A percentile compares a stretch with the other conserved stretches of the same genome.
Conservation (phyloP, 2,113 vertebrate species). For the Hemiprocne comata region DNA sequence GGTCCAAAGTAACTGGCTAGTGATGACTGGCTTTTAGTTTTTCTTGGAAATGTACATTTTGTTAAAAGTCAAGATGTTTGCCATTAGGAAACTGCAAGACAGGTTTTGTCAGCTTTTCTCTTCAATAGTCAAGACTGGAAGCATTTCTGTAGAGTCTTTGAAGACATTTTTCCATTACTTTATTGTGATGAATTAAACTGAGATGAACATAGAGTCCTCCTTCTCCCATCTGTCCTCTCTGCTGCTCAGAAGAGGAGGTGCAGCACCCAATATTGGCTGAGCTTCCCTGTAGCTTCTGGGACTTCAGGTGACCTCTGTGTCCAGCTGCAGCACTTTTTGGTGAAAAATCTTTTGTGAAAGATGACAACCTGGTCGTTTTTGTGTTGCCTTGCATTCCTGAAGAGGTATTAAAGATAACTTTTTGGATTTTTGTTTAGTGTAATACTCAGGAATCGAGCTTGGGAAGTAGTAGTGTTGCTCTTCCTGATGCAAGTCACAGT, state of each 20-base stretch:
- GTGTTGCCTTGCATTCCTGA: not conserved
- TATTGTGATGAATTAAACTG: not conserved
- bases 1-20: not conserved
- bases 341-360: not conserved
- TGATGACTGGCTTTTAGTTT: not conserved
- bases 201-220: rapidly evolving
- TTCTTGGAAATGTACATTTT: not conserved
- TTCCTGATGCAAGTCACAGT: not conserved
- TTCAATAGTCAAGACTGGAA: not conserved
- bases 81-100: not conserved
- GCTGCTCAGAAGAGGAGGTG: not conserved
- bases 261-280: not conserved
- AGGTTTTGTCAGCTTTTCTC: not conserved
- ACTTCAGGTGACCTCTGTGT: not conserved
- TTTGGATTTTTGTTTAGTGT: not conserved
- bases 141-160: not conserved
- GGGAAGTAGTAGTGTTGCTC: not conserved
- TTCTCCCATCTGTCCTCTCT: not conserved
- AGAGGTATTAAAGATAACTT: not conserved
- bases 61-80: not conserved
- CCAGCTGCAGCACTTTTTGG: not conserved
- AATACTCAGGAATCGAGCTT: not conserved
- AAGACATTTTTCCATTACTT: not conserved
- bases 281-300: not conserved
- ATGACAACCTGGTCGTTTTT: not conserved